phyloP scores from a whole-genome alignment of 2,113 vertebrate genomes.

The Oreochromis tanganicae region DNA sequence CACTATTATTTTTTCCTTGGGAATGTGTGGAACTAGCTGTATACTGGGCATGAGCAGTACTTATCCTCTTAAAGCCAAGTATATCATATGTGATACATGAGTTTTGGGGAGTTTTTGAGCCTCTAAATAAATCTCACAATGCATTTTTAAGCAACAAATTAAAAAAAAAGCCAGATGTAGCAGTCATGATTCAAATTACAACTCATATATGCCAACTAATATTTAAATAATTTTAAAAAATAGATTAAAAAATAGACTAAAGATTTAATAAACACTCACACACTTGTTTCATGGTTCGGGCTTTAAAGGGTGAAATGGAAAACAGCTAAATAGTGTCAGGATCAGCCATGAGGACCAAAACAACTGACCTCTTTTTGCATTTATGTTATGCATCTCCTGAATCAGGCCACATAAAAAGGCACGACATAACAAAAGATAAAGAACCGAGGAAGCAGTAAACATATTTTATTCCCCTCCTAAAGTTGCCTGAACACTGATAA shows the following conservation, averaged over 20 bases:
- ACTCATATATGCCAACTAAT: too few species aligned
- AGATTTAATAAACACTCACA: too few species aligned
- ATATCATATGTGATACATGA: background rate
- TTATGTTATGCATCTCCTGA: background rate
- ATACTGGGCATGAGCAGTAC: background rate
- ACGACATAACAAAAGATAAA: background rate
- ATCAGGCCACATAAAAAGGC: background rate
- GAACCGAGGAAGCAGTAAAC: background rate
- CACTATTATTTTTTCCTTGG: background rate
- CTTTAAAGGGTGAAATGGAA: background rate
- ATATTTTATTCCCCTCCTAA: background rate
- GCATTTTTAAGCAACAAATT: too few species aligned
- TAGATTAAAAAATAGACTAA: too few species aligned
- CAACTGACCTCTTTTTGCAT: background rate
- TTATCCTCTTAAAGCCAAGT: rapidly evolving
- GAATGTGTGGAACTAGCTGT: background rate
- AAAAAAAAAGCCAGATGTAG: too few species aligned
- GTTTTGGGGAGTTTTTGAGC: background rate
- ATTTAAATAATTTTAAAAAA: too few species aligned
- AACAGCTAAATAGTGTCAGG: background rate
- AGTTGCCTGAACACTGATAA: background rate
- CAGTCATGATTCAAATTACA: too few species aligned
- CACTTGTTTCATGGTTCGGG: too few species aligned
- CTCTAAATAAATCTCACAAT: too few species aligned
- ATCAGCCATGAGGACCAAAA: background rate